These are phyloP conservation scores for Sebastes itinus DNA, from an alignment of 2,797 vertebrate genomes.

Conservation along the genomic window DNA sequence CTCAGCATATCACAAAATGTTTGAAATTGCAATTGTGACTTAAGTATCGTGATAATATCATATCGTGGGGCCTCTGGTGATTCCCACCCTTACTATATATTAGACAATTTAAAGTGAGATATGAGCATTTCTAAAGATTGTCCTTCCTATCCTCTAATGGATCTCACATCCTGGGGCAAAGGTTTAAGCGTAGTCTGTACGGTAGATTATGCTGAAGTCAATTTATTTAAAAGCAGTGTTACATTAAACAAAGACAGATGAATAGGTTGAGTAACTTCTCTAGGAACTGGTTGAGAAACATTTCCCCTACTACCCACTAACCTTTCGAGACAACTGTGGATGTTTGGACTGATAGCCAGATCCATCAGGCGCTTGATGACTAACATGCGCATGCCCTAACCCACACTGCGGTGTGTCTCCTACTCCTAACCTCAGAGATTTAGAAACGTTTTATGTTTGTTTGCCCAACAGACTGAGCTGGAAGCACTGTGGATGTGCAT, in stretches of 20 bases:
- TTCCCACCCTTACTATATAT: too few relatives aligned
- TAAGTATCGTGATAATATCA: too few relatives aligned
- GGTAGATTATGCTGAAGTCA: not conserved
- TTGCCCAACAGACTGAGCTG: not conserved
- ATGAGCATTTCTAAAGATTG: not conserved
- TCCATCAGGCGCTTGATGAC: not conserved
- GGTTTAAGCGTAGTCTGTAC: not conserved
- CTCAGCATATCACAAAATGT: too few relatives aligned
- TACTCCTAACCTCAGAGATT: not conserved
- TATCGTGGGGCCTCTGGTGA: too few relatives aligned
- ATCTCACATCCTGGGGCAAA: not conserved
- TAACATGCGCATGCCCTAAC: not conserved
- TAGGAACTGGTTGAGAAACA: not conserved
- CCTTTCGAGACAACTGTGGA: not conserved
- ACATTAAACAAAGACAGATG: not conserved
- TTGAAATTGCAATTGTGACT: too few relatives aligned
- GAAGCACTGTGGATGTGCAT: not conserved
- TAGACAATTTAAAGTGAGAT: not conserved
- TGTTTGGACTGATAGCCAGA: conserved; percentile 18
- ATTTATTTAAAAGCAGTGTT: not conserved
- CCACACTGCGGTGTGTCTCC: not conserved
- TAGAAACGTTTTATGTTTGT: not conserved
- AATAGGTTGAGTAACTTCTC: not conserved
- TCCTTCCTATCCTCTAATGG: not conserved
- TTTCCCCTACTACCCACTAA: not conserved